A percentile compares a stretch with the other conserved stretches of the same genome.
phyloP scores from a whole-genome alignment of 2,888 invertebrate species.

The Polydrusus tereticollis region DNA sequence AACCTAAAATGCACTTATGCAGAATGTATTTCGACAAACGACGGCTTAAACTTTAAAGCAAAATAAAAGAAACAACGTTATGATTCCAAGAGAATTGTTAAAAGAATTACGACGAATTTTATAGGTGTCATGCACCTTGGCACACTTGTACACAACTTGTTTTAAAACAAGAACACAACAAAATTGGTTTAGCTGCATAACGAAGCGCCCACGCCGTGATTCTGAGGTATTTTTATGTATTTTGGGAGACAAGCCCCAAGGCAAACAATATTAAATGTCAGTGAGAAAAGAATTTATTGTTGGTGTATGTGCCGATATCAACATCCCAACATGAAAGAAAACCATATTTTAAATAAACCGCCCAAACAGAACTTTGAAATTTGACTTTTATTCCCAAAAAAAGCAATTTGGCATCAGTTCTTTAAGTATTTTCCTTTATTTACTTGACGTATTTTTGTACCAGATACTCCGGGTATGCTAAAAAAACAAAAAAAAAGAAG shows the following conservation, averaged over 20 bases:
- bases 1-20: too few relatives aligned
- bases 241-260: neutral
- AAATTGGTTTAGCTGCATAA: constrained; percentile 21
- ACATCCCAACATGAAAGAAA: too few relatives aligned
- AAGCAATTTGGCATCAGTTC: too few relatives aligned
- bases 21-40: too few relatives aligned
- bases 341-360: too few relatives aligned
- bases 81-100: too few relatives aligned
- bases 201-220: constrained; percentile 4
- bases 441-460: neutral
- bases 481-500: neutral
- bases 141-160: constrained; percentile 22
- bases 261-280: neutral
- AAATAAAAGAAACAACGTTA: too few relatives aligned
- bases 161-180: constrained; percentile 10
- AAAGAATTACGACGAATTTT: neutral
- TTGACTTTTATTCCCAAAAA: too few relatives aligned
- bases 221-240: neutral
- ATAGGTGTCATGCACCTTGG: constrained; percentile 26
- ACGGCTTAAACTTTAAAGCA: too few relatives aligned
- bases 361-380: too few relatives aligned
- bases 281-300: neutral
- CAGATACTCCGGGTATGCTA: neutral
- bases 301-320: too few relatives aligned
- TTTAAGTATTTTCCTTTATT: too few relatives aligned